A percentile compares a stretch with the other conserved stretches of the same genome.
These are phyloP conservation scores for Hirtodrosophila histrioides DNA, from an alignment of 2,888 invertebrate species.

Conservation along the genomic window DNA sequence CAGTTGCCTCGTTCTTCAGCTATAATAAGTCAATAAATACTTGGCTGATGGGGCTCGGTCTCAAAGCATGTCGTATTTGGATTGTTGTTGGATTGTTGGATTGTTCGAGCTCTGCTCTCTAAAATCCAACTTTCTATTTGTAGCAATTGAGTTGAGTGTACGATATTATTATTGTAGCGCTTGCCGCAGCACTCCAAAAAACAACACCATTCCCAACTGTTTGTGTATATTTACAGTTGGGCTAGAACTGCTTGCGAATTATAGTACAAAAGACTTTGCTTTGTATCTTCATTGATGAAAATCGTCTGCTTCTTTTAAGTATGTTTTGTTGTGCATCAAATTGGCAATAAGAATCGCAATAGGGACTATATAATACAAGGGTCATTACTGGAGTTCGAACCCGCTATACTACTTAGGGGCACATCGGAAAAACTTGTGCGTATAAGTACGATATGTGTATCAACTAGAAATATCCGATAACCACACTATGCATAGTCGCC, in stretches of 20 bases:
- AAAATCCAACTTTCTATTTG: conserved; percentile 46
- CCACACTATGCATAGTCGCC: too few species aligned
- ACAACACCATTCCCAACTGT: neutral
- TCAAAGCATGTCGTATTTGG: conserved; percentile 5
- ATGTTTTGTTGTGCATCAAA: too few species aligned
- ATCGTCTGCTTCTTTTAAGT: too few species aligned
- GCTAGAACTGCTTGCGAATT: conserved; percentile 11
- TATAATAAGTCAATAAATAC: conserved; percentile 41
- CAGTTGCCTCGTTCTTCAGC: conserved; percentile 9
- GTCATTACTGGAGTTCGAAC: too few species aligned
- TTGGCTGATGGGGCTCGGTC: conserved; percentile 1
- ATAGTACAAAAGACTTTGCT: neutral
- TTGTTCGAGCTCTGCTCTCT: neutral
- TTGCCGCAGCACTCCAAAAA: conserved; percentile 15
- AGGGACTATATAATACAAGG: too few species aligned
- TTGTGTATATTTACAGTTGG: neutral
- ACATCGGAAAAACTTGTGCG: too few species aligned
- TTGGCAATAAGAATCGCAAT: too few species aligned
- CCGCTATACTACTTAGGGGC: too few species aligned
- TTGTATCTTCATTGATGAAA: too few species aligned
- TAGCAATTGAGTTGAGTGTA: conserved; percentile 36
- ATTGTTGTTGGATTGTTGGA: neutral
- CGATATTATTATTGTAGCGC: conserved; percentile 24
- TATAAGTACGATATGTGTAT: too few species aligned
- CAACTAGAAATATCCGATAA: too few species aligned